phyloP scores from a whole-genome alignment of 2,113 vertebrate genomes.

The Trachemys scripta region DNA sequence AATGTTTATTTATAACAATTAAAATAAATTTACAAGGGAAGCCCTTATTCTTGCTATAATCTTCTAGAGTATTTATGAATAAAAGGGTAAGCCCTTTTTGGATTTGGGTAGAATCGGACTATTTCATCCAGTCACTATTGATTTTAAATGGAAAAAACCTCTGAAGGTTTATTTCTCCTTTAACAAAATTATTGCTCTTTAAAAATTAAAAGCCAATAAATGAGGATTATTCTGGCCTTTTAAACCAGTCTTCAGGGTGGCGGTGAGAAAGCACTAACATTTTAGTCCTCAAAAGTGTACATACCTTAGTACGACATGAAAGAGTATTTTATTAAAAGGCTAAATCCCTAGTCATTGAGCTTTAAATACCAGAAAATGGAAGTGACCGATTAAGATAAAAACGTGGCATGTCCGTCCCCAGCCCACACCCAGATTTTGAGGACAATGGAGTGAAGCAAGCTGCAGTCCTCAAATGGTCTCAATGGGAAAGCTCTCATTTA shows the following conservation, averaged over 20 bases:
- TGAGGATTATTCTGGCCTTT: background rate
- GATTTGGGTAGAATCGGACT: background rate
- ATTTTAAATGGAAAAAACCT: background rate
- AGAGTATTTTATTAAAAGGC: constrained; percentile 72
- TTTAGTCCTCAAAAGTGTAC: constrained; percentile 70
- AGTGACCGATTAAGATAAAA: constrained; percentile 47
- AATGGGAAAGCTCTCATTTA: background rate
- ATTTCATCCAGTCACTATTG: background rate
- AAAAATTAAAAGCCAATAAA: background rate
- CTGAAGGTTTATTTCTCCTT: background rate
- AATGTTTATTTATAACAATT: constrained; percentile 26
- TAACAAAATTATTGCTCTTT: background rate
- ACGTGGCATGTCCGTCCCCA: constrained; percentile 54
- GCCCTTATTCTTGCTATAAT: background rate
- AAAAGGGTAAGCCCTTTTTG: background rate
- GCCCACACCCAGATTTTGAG: constrained; percentile 43
- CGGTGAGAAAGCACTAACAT: constrained; percentile 38
- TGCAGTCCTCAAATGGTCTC: constrained; percentile 37
- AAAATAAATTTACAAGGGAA: constrained; percentile 21
- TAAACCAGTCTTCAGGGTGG: constrained; percentile 47
- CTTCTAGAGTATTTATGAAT: background rate
- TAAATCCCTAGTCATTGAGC: constrained; percentile 46
- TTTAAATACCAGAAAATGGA: constrained; percentile 37
- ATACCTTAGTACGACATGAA: constrained; percentile 73
- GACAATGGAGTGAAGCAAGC: constrained; percentile 64